phyloP scores from a whole-genome alignment of 2,888 invertebrate species.

The Andrena minutula region DNA sequence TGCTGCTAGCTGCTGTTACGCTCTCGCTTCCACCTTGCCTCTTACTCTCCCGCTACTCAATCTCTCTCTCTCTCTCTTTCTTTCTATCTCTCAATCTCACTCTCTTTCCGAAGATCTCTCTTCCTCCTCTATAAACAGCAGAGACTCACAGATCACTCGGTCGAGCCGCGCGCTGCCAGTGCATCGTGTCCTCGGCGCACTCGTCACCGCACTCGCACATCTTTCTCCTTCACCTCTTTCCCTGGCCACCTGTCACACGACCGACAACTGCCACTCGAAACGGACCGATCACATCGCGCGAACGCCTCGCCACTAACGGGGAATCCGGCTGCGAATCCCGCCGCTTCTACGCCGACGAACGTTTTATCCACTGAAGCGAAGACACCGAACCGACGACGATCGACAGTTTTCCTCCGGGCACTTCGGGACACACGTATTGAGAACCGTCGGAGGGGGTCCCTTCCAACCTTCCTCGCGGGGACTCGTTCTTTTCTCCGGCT shows the following conservation, averaged over 20 bases:
- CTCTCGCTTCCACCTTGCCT: conserved; percentile 47
- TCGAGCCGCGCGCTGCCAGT: conserved; percentile 40
- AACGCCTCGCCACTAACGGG: background rate
- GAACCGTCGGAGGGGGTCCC: background rate
- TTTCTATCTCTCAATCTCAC: background rate
- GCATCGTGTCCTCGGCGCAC: conserved; percentile 75
- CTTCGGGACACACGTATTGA: conserved; percentile 23
- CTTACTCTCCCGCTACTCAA: background rate
- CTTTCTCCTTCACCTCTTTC: conserved; percentile 57
- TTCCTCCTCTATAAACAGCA: background rate
- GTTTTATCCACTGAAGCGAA: background rate
- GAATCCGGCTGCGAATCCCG: background rate
- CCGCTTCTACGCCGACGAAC: no score
- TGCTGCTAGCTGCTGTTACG: conserved; percentile 49
- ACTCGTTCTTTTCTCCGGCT: background rate
- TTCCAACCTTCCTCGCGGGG: background rate
- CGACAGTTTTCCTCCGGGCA: conserved; percentile 17
- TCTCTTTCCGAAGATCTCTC: background rate
- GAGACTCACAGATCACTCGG: conserved; percentile 51
- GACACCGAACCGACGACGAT: no score
- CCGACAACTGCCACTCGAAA: background rate
- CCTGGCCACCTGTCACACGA: conserved; percentile 25
- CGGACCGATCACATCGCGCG: conserved; percentile 41
- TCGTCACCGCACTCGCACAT: conserved; percentile 82
- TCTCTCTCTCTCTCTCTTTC: background rate